phyloP scores from a whole-genome alignment of 2,797 vertebrate species.

The Chiroxiphia lanceolata region DNA sequence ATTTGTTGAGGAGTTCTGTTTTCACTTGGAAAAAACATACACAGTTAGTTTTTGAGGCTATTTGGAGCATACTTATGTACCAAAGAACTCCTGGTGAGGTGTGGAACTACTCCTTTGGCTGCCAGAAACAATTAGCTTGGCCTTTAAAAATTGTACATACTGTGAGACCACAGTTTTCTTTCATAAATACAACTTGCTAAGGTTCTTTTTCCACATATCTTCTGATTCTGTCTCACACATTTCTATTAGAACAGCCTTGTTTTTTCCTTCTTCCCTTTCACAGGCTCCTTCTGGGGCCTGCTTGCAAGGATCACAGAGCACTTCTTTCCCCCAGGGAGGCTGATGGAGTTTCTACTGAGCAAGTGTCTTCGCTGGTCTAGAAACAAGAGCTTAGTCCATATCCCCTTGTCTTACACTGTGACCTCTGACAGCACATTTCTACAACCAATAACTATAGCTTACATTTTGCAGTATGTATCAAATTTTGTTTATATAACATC shows the following conservation, averaged over 20 bases:
- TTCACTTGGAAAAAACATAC: not conserved
- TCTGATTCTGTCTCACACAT: not conserved
- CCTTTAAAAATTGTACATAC: not conserved
- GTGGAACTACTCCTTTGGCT: not conserved
- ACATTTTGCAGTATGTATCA: not conserved
- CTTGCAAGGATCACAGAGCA: not conserved
- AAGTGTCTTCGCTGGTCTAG: not conserved
- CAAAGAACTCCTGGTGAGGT: not conserved
- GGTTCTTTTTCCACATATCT: not conserved
- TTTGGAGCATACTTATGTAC: not conserved
- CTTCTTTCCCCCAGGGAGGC: not conserved
- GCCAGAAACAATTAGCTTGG: not conserved
- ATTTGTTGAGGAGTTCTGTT: not conserved
- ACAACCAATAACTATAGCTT: not conserved
- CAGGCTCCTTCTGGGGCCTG: not conserved
- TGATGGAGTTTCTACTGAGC: not conserved
- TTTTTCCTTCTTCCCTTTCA: not conserved
- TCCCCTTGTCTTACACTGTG: not conserved
- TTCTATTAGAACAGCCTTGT: not conserved
- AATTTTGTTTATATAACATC: not conserved
- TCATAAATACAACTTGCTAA: not conserved
- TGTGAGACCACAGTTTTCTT: not conserved
- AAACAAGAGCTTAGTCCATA: not conserved
- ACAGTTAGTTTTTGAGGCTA: not conserved
- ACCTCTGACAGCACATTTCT: not conserved